Conservation (phyloP, 2,888 invertebrate species). For the Slavum lentiscoides region DNA sequence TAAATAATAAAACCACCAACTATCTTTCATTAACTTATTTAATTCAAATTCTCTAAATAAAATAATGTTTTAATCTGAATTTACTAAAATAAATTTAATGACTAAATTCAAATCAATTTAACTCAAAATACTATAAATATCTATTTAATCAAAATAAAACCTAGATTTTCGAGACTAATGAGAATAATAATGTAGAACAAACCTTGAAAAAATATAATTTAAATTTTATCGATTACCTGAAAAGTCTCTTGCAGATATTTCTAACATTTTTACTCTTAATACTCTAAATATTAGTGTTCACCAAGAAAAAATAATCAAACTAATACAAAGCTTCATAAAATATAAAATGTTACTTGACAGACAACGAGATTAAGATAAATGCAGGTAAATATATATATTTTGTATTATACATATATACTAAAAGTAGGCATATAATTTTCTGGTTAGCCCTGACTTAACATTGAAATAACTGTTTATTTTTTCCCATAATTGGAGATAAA, state of each 20-base stretch:
- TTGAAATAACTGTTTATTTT: slow-evolving; percentile 31
- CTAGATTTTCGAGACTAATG: not conserved
- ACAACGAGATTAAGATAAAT: not conserved
- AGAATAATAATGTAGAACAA: not conserved
- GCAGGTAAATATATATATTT: too few species aligned
- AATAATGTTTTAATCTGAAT: not conserved
- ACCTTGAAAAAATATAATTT: not conserved
- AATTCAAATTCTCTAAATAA: not conserved
- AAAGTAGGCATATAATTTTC: slow-evolving; percentile 28
- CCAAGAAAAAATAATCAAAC: not conserved
- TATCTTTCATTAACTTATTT: not conserved
- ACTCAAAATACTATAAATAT: not conserved
- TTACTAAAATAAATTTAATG: too few species aligned
- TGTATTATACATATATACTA: not conserved
- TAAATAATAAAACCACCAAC: not conserved
- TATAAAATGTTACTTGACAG: not conserved
- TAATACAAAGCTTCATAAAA: not conserved
- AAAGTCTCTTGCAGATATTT: slow-evolving; percentile 40
- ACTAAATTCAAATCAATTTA: too few species aligned
- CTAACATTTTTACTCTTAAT: slow-evolving; percentile 28
- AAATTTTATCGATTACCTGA: slow-evolving; percentile 13
- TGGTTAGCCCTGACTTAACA: slow-evolving; percentile 46
- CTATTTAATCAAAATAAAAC: not conserved
- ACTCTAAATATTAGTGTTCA: not conserved
- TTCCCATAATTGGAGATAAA: slow-evolving; percentile 31